phyloP scores from a whole-genome alignment of 2,888 invertebrate genomes.

The Taphrorychus bicolor region DNA sequence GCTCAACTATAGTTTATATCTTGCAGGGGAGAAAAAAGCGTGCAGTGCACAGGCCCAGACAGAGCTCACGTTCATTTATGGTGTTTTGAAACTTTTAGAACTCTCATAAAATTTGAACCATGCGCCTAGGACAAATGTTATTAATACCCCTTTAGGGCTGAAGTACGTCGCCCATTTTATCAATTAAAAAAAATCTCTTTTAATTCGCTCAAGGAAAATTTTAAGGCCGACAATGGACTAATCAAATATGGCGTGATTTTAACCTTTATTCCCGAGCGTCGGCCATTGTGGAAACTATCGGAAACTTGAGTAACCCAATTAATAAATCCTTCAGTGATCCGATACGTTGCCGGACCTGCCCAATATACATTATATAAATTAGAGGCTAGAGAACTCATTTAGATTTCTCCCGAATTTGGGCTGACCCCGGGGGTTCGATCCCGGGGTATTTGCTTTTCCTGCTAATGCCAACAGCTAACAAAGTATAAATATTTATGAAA shows the following conservation, averaged over 20 bases:
- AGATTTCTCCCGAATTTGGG: slow-evolving; percentile 23
- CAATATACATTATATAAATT: slow-evolving; percentile 34
- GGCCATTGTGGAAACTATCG: slow-evolving; percentile 1
- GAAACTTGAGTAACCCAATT: slow-evolving; percentile 27
- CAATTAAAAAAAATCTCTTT: background rate
- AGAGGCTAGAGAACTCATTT: slow-evolving; percentile 27
- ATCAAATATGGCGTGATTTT: background rate
- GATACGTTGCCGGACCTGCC: slow-evolving; percentile 20
- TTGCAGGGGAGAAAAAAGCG: slow-evolving; percentile 9
- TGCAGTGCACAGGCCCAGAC: slow-evolving; percentile 15
- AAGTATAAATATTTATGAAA: slow-evolving; percentile 3
- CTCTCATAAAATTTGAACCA: slow-evolving; percentile 9
- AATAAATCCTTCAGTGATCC: slow-evolving; percentile 30
- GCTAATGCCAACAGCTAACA: background rate
- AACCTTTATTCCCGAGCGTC: background rate
- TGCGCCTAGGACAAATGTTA: slow-evolving; percentile 3
- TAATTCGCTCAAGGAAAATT: background rate
- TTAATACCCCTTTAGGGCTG: slow-evolving; percentile 1
- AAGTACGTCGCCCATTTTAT: background rate
- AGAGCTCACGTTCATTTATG: slow-evolving; percentile 19
- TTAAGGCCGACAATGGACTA: background rate
- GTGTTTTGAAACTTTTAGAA: slow-evolving; percentile 6
- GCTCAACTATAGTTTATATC: slow-evolving; percentile 16
- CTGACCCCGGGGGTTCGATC: slow-evolving; percentile 20
- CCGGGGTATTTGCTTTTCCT: background rate